Conservation (phyloP, 2,888 invertebrate genomes). For the Tipula helvola region DNA sequence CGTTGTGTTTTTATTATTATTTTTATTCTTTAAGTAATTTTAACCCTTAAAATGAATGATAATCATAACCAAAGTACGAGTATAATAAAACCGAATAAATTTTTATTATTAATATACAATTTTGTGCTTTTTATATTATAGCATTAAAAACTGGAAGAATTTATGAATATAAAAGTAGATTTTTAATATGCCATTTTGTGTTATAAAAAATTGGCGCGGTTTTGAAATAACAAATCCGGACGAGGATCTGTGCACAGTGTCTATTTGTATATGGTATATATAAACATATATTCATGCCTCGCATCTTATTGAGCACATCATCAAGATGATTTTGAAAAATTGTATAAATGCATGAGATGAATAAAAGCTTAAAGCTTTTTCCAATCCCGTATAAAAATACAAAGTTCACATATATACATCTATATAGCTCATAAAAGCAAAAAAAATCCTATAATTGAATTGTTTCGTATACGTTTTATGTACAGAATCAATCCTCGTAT, state of each 20-base stretch:
- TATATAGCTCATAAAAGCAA: neutral
- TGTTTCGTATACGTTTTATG: neutral
- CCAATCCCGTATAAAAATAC: neutral
- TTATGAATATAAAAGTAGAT: neutral
- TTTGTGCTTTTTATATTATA: neutral
- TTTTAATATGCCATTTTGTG: neutral
- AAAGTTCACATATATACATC: neutral
- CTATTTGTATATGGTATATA: neutral
- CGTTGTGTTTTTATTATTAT: neutral
- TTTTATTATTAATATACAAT: neutral
- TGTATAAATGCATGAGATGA: neutral
- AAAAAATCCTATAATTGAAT: slow-evolving; percentile 4
- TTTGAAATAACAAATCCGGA: neutral
- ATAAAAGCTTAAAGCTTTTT: neutral
- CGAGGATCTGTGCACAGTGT: neutral
- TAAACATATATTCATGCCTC: neutral
- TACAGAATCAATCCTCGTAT: neutral
- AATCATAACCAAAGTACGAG: neutral
- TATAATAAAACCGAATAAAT: neutral
- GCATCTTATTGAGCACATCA: neutral
- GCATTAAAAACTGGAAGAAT: neutral
- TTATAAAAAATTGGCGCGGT: neutral
- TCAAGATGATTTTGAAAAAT: neutral
- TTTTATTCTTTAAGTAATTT: neutral
- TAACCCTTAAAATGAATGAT: slow-evolving; percentile 4